These are phyloP conservation scores for Ceyx margarethae DNA, from an alignment of 2,113 vertebrate genomes.

Conservation along the genomic window DNA sequence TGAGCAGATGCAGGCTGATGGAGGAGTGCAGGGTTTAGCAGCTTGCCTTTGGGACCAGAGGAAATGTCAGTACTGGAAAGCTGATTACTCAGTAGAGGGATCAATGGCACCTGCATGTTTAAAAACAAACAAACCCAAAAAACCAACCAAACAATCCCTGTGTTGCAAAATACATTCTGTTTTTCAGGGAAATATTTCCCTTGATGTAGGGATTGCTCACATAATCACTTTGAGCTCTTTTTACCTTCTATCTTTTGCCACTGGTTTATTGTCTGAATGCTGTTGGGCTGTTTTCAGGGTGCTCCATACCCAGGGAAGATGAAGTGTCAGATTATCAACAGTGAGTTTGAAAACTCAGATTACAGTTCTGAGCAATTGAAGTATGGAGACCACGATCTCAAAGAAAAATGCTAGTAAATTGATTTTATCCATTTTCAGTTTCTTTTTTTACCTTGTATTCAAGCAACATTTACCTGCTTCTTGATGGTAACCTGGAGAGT, in stretches of 20 bases:
- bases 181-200: background rate
- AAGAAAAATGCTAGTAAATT: background rate
- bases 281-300: background rate
- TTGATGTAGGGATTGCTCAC: background rate
- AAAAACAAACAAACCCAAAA: no score
- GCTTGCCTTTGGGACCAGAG: background rate
- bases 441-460: background rate
- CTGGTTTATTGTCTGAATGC: background rate
- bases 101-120: background rate
- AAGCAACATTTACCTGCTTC: background rate
- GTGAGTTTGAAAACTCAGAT: background rate
- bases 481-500: background rate
- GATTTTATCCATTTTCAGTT: background rate
- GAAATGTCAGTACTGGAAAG: background rate
- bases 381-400: background rate
- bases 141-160: background rate
- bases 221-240: background rate
- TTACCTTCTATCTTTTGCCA: background rate
- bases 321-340: background rate
- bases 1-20: background rate
- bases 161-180: background rate
- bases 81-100: background rate
- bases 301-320: background rate
- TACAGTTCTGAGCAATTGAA: background rate
- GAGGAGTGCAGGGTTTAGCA: background rate